phyloP scores from a whole-genome alignment of 2,113 vertebrate genomes.

The Melozone crissalis region DNA sequence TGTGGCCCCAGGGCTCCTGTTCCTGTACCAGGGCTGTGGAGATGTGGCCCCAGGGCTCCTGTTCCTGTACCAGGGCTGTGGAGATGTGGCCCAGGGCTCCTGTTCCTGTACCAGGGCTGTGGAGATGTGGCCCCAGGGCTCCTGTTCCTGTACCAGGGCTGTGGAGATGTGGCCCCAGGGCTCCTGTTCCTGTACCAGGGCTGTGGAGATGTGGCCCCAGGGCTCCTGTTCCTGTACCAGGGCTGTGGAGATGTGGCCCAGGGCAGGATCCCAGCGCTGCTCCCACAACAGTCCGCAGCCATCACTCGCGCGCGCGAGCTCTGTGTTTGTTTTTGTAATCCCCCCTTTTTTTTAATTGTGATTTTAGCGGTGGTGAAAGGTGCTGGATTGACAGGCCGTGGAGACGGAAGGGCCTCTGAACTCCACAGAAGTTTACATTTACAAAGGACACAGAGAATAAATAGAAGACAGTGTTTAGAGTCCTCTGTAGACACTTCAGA shows the following conservation, averaged over 20 bases:
- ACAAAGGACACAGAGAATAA: slow-evolving; percentile 70
- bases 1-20: background rate
- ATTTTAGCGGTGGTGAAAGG: slow-evolving; percentile 65
- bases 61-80: too few species aligned
- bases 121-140: background rate
- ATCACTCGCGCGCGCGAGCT: background rate
- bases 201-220: background rate
- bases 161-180: background rate
- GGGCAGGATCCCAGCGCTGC: background rate
- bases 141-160: too few species aligned
- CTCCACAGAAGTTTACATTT: slow-evolving; percentile 70
- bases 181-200: too few species aligned
- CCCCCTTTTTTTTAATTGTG: slow-evolving; percentile 45
- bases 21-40: too few species aligned
- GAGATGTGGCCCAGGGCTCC: background rate
- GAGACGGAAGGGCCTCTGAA: slow-evolving; percentile 61
- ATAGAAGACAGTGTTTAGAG: slow-evolving; percentile 73
- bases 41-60: background rate
- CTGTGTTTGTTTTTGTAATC: slow-evolving; percentile 70
- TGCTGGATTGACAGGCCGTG: slow-evolving; percentile 58
- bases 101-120: too few species aligned
- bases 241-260: background rate
- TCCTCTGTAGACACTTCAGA: slow-evolving; percentile 72
- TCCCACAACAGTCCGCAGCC: background rate
- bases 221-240: too few species aligned